Evolutionary conservation across 2,113 vertebrate species (phyloP), one percentile per base, ranked within the genome.

Genomic region (Equus quagga): DNA sequence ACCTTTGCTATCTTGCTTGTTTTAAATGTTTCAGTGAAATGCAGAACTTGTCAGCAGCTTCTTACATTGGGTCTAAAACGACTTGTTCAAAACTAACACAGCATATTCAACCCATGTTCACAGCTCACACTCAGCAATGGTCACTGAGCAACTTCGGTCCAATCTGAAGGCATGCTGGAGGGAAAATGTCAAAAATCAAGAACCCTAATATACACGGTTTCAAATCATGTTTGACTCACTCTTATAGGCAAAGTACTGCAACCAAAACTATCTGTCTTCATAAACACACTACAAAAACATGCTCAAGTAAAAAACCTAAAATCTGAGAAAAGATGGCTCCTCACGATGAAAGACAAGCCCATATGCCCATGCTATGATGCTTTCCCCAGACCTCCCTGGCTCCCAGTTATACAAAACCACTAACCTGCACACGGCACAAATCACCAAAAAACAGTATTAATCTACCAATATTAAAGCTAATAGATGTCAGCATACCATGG

Each of bases 381-480:
- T 58, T 58, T 21, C 11, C 31, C n/a, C 23, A 75, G 41, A 89
- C 6, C 11, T 85, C 24, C 36, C 15, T 0, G 3, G 5, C 65
- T 72, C 23, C 33, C 36, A 44, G 24, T 62, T 36, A 73, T 2
- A 67, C 6, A 69, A 81, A 80, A 1, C n/a, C 72, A 92, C 72
- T 44, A 69, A 90, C n/a, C 31, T 75, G 49, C n/a, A 60, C 28
- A 44, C 2, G 0, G 9, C 31, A 84, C 23, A 86, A 51, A 81
- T 85, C n/a, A 79, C 31, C 82, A 54, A 91, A 28, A 19, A 51
- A 31, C 14, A 79, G 5, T 31, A 89, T 49, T 78, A 84, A 62
- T 28, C 54, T 85, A n/a, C 62, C n/a, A 65, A 54, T n/a, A 72
- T 75, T 65, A 87, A 94, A 97, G 31, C 4, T 67, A 92, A 89